Base-by-base conservation (phyloP, 2,797 vertebrate species). In the Crossoptilon crossoptilon region DNA sequence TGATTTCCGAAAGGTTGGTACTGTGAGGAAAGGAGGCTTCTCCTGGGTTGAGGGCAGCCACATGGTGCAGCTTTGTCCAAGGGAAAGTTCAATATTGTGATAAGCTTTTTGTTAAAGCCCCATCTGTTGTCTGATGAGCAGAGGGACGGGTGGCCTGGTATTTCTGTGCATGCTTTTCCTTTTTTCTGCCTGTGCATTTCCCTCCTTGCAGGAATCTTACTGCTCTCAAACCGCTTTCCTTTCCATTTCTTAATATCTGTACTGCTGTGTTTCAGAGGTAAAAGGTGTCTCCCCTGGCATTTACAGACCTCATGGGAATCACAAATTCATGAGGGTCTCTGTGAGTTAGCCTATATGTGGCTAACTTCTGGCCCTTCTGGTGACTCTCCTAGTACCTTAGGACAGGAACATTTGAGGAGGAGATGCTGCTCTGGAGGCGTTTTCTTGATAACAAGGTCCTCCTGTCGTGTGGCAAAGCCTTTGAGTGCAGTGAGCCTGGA, bases 391-490 rank as follows among this genome's bases (percentile, higher is more conserved):
- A 99, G 99, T 99, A 98, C 96, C 98, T 99, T 91, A 97, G 81
- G 31, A 94, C 98, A 80, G 94, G 91, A 24, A 98, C 99, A 0
- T 99, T 99, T 96, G 98, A 98, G 85, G 99, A 98, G 81, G 99
- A 99, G 94, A 76, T 97, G 97, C 83, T 94, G 26, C 95, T 99
- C 56, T 99, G 99, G 99, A 98, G 95, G 43, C 90, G 96, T 75
- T 99, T 99, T 92, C 97, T 99, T 84, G 98, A 98, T 68, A 98
- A 99, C 95, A 99, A 98, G 87, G 98, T 99, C 87, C 95, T 99
- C 60, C 84, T 99, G 80, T 99, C 98, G 92, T 98, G 97, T 0
- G 99, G 99, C 44, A 98, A 99, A 97, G 98, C 98, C 29, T 99
- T 99, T 84, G 97, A 93, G 79, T 99, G 99, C 88, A 96, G 97